Percentiles rank a stretch among this genome's conserved stretches.
phyloP scores from a whole-genome alignment of 2,888 invertebrate genomes.

The Stenchaetothrips biformis region DNA sequence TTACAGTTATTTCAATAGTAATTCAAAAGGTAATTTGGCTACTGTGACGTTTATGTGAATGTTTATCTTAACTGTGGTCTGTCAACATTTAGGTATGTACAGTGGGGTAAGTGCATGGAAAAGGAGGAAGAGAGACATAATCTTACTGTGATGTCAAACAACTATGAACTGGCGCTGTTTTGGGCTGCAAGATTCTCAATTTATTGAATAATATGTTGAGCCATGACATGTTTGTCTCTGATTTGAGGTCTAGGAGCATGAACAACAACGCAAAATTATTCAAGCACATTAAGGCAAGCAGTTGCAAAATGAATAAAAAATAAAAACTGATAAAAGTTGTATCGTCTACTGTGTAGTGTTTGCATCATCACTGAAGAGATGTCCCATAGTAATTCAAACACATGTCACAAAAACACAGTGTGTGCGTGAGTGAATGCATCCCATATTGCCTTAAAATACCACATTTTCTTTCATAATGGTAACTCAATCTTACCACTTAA shows the following conservation, averaged over 20 bases:
- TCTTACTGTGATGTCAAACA: constrained; percentile 12
- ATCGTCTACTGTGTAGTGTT: background rate
- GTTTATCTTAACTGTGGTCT: constrained; percentile 1
- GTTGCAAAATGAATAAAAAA: background rate
- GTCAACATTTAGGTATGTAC: constrained; percentile 12
- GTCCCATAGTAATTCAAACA: background rate
- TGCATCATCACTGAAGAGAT: constrained; percentile 10
- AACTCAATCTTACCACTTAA: constrained; percentile 9
- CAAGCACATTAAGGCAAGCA: background rate
- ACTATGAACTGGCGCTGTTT: background rate
- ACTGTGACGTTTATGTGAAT: background rate
- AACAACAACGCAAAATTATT: no score
- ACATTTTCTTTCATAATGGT: constrained; percentile 11
- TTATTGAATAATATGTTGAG: no score
- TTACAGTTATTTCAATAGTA: background rate
- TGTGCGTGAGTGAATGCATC: background rate
- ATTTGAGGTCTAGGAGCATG: background rate
- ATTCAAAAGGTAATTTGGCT: background rate
- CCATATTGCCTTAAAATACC: constrained; percentile 17
- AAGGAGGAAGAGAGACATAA: background rate
- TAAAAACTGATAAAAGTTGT: background rate
- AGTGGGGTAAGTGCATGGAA: constrained; percentile 4
- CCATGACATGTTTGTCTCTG: background rate
- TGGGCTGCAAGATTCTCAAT: background rate
- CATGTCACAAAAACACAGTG: background rate